Base-by-base conservation (phyloP, 1,140 invertebrate genomes). In the Amphibalanus amphitrite region DNA sequence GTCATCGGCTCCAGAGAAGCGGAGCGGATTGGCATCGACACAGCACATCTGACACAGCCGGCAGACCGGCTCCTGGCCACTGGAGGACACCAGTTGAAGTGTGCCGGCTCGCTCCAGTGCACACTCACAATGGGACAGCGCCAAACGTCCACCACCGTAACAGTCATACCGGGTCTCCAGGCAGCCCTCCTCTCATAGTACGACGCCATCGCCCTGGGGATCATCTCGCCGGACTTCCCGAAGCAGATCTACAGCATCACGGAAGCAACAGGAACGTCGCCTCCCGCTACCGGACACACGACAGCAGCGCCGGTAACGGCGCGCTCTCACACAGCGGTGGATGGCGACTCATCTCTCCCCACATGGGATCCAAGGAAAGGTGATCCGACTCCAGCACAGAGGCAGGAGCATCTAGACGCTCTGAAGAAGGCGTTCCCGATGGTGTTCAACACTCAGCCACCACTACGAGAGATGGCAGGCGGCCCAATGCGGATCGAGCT, bases 401-500 rank as follows among this genome's bases (percentile, higher is more conserved):
- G 47, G 33, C 47, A 10, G 28, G 30, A 72, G 28, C 65, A 67
- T 10, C 28, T 67, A 8, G 28, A n/a, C 10, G 3, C 65, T 0
- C 28, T 67, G 4, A 10, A 67, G 65, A 17, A 3, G 3, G 17
- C 23, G 65, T 17, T 67, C 28, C 65, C 65, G 20, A 17, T 3
- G 28, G 69, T 47, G 23, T 69, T 40, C 33, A 38, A 29, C 15
- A 23, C 1, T 3, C 28, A 64, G 68, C 0, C 28, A 17, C 59
- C 33, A 17, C 4, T 72, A 3, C 26, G 69, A 29, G 29, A 70
- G 25, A 72, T 70, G 47, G 17, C 67, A 13, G 72, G 72, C 28
- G 69, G 72, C 29, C 67, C 68, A 20, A 70, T 72, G 69, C 59
- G 30, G n/a, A 72, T 70, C 67, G 73, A 71, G 28, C 29, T 74